Percentiles rank a stretch among this genome's conserved stretches.
Evolutionary conservation across 2,797 vertebrate species (phyloP).

Genomic region (Pseudochromis fuscus): DNA sequence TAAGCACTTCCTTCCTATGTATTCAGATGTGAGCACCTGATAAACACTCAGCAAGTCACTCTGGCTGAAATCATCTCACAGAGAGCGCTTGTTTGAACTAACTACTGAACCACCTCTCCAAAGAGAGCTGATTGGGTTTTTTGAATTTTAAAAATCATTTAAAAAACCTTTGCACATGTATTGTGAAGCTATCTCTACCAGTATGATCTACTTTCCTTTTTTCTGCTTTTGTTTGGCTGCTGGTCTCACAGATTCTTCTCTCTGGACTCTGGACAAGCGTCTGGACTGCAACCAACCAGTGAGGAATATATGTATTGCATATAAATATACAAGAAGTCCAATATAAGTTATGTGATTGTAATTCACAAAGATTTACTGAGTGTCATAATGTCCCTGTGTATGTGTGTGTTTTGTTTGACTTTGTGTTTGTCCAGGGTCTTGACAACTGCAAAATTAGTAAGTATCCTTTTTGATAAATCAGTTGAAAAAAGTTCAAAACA

Average conservation of each 20-base stretch:
- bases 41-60: constrained; percentile 9
- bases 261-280: constrained; percentile 57
- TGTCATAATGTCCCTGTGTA: constrained; percentile 3
- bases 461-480: constrained; percentile 31
- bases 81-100: background rate
- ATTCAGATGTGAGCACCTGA: constrained; percentile 38
- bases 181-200: background rate
- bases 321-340: background rate
- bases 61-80: background rate
- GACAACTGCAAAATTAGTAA: constrained; percentile 66
- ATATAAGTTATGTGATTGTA: background rate
- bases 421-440: constrained; percentile 60
- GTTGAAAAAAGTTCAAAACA: background rate
- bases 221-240: constrained; percentile 42
- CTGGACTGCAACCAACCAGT: constrained; percentile 76
- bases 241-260: constrained; percentile 35
- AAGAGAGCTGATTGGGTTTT: background rate
- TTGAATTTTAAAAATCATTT: background rate
- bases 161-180: background rate
- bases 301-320: constrained; percentile 21
- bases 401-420: constrained; percentile 5
- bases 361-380: background rate
- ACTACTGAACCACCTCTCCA: background rate
- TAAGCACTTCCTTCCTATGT: constrained; percentile 46
- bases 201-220: constrained; percentile 45